phyloP scores from a whole-genome alignment of 2,888 invertebrate genomes.

The Cosmia trapezina region DNA sequence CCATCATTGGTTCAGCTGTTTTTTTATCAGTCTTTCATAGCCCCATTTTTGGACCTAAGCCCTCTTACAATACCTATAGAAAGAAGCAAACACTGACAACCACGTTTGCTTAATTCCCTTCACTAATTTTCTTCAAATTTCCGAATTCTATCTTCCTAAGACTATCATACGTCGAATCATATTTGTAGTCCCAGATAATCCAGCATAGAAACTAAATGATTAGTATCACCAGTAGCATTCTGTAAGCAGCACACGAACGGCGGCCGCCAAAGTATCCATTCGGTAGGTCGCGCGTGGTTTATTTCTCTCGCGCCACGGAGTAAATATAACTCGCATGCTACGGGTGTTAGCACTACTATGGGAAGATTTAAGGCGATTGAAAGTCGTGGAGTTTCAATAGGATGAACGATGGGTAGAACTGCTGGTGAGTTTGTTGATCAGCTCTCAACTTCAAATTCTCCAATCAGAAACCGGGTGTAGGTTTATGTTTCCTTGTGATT shows the following conservation, averaged over 20 bases:
- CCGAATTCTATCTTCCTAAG: neutral
- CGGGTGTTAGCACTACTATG: conserved; percentile 66
- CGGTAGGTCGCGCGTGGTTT: conserved; percentile 81
- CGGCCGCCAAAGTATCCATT: conserved; percentile 73
- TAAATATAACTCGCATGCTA: conserved; percentile 86
- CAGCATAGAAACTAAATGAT: conserved; percentile 53
- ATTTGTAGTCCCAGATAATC: conserved; percentile 29
- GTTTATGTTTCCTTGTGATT: neutral
- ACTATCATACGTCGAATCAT: conserved; percentile 3
- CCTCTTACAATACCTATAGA: neutral
- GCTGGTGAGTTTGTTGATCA: neutral
- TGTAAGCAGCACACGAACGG: conserved; percentile 71
- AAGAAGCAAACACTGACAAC: too few relatives aligned
- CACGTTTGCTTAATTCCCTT: neutral
- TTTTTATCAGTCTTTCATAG: neutral
- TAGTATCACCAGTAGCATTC: conserved; percentile 46
- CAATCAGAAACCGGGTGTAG: neutral
- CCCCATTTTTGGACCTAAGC: rapidly evolving
- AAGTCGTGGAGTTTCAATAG: neutral
- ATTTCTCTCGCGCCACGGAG: conserved; percentile 86
- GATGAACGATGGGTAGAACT: neutral
- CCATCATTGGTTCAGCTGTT: neutral
- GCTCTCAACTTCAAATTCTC: too few relatives aligned
- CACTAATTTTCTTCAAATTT: neutral
- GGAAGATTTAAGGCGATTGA: conserved; percentile 47